Base-by-base conservation (phyloP, 2,113 vertebrate species). In the Clinocottus analis region DNA sequence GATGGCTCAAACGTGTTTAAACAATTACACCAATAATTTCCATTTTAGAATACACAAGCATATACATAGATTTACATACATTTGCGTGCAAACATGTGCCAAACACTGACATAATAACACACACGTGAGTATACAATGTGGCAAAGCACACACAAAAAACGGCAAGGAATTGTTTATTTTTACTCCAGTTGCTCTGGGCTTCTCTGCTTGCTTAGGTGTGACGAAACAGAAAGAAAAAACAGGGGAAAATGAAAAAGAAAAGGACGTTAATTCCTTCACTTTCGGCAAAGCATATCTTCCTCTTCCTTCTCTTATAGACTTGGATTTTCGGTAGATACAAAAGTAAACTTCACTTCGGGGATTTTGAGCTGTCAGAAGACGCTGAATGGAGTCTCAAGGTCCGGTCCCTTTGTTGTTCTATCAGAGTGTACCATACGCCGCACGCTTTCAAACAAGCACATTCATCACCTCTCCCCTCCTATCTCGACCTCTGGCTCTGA, bases 1-100 rank as follows among this genome's bases (percentile, higher is more conserved):
- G 93, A 94, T 95, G 94, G 91, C 94, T 94, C 90, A 92, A 91
- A 95, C 95, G 94, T 93, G 94, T 92, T 92, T 86, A 90, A 89
- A 91, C 89, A 90, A 90, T 87, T 74, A 94, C 83, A 85, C 91
- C 82, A 94, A 91, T 95, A 91, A 94, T 96, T 96, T 96, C 82
- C 85, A 86, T 89, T 89, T 85, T 85, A 82, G 78, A 88, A 75
- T 74, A 79, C 71, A 77, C 76, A 78, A 39, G 83, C 69, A 53
- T 53, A 47, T 39, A 70, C 81, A 86, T 49, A 73, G 51, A 89
- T 87, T 84, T 84, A 51, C 89, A 85, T 88, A 58, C 25, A 82
- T 84, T 74, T 79, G 65, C 72, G 77, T 12, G 7, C 17, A 61
- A 68, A 68, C 71, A 75, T 49, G 64, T 14, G 62, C 64, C 56